These are phyloP conservation scores for Maconellicoccus hirsutus DNA, from an alignment of 1,140 invertebrate species.

Conservation along the genomic window DNA sequence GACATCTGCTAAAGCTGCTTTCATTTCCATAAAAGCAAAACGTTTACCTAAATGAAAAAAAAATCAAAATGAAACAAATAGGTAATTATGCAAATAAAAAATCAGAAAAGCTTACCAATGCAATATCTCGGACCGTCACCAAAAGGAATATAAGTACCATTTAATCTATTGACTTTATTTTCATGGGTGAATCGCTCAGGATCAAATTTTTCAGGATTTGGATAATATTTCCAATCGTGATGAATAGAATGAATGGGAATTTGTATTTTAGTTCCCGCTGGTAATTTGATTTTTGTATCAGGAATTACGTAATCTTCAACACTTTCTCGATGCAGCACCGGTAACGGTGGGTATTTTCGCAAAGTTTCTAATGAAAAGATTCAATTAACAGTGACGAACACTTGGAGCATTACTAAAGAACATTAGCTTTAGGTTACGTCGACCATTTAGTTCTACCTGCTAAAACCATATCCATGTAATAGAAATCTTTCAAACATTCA, in stretches of 20 bases:
- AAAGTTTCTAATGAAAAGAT: conserved; percentile 29
- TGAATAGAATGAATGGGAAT: conserved; percentile 52
- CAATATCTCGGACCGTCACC: conserved; percentile 62
- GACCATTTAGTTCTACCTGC: conserved; percentile 21
- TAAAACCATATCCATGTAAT: conserved; percentile 43
- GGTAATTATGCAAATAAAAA: background rate
- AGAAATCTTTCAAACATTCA: conserved; percentile 38
- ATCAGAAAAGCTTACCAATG: conserved; percentile 37
- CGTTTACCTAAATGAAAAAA: conserved; percentile 27
- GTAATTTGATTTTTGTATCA: conserved; percentile 43
- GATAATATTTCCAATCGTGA: conserved; percentile 36
- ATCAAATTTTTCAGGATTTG: conserved; percentile 44
- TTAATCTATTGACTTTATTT: conserved; percentile 33
- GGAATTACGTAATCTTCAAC: conserved; percentile 41
- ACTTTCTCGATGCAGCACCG: conserved; percentile 36
- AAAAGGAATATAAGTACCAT: conserved; percentile 53
- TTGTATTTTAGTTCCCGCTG: conserved; percentile 46
- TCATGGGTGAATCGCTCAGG: conserved; percentile 45
- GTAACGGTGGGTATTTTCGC: conserved; percentile 36
- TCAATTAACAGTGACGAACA: conserved; percentile 8
- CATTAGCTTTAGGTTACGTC: conserved; percentile 1
- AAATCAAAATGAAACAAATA: conserved; percentile 21
- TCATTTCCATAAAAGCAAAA: conserved; percentile 29
- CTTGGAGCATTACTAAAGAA: background rate
- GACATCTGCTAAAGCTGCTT: conserved; percentile 26